A percentile compares a stretch with the other conserved stretches of the same genome.
These are phyloP conservation scores for Sarcophaga peregrina DNA, from an alignment of 1,140 invertebrate genomes.

Conservation along the genomic window DNA sequence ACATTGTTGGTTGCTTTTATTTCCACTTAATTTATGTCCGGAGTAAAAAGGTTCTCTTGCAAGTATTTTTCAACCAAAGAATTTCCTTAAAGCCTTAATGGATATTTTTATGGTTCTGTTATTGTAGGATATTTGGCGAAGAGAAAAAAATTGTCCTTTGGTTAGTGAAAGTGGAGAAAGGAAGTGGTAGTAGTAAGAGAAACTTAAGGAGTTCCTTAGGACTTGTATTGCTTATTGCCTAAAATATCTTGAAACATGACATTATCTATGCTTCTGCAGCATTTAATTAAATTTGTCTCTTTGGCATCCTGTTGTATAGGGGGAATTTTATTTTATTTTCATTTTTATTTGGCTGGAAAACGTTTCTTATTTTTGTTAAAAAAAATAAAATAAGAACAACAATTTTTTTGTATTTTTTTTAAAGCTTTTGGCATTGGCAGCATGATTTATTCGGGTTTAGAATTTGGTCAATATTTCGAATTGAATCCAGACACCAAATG, in stretches of 20 bases:
- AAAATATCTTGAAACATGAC: not conserved
- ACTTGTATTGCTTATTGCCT: not conserved
- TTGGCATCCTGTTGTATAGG: not conserved
- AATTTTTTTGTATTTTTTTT: constrained; percentile 41
- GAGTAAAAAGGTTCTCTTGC: not conserved
- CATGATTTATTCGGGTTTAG: constrained; percentile 94
- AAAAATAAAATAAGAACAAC: not conserved
- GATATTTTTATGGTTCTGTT: not conserved
- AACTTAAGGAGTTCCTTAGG: not conserved
- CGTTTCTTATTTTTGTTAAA: not conserved
- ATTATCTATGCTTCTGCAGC: constrained; percentile 14
- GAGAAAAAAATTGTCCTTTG: not conserved
- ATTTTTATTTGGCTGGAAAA: not conserved
- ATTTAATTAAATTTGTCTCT: constrained; percentile 25
- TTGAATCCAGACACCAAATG: constrained; percentile 85
- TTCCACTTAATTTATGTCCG: constrained; percentile 11
- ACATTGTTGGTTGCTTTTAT: not conserved
- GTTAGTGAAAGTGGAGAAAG: not conserved
- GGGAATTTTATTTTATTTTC: not conserved
- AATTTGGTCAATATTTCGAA: constrained; percentile 94
- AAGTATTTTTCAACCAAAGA: no score
- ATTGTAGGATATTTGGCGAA: not conserved
- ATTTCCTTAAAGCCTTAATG: not conserved
- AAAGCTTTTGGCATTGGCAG: constrained; percentile 92
- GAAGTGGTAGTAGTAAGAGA: not conserved